Evolutionary conservation across 2,113 vertebrate species (phyloP), one percentile per base, ranked within the genome.

Genomic region (Phalacrocorax pelagicus): DNA sequence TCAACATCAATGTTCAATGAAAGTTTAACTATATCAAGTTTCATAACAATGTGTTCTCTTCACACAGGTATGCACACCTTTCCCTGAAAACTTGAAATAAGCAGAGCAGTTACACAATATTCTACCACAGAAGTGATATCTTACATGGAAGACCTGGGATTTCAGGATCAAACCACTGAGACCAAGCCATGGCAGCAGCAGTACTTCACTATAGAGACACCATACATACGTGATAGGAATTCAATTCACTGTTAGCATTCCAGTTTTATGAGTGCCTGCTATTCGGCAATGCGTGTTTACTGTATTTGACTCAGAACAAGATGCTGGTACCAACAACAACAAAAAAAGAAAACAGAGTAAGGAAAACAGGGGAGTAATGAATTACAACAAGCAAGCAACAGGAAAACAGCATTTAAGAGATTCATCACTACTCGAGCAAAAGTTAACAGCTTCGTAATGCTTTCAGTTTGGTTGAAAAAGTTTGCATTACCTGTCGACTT

Each of bases 401-500:
- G 24, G 15, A 74, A 86, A 88, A 67, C 8, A 57, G 9, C 47
- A 11, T 67, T 66, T 70, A 69, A 79, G 29, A 75, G 49, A 80
- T 22, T 24, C 20, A 10, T 4, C 1, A 1, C 44, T 47, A 80
- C 7, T 46, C 18, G 42, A 42, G 34, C 51, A 67, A 75, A 77
- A 74, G 17, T 47, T 47, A 84, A 65, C 14, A 69, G 46, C 47
- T 61, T 54, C 71, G n/a, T 26, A 84, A 81, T 46, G n/a, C 10
- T 81, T 92, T 81, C 24, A 65, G 40, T 49, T 71, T 44, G 38
- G 40, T 72, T 79, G 36, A 84, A 83, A 63, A 62, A 27, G 24
- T 61, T 58, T 69, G 29, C 30, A 72, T 73, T 98, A 99, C 99
- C 99, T 99, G 99, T 91, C 99, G 98, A 96, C 99, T 99, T 96